These are phyloP conservation scores for Aphaenogaster floridana DNA, from an alignment of 1,140 invertebrate genomes.

Conservation along the genomic window DNA sequence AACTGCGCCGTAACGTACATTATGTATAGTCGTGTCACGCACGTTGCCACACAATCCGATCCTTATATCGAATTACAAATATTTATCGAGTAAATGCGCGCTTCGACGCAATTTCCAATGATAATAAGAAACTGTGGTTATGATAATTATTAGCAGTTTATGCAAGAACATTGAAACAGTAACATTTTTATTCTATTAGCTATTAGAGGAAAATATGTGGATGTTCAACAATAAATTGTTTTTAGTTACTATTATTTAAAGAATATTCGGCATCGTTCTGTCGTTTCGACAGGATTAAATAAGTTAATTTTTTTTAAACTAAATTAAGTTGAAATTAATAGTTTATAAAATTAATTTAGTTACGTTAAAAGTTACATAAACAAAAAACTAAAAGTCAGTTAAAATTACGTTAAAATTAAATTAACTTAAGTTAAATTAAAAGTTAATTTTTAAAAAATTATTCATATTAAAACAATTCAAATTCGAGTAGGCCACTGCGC, in stretches of 20 bases:
- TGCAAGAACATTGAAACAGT: not conserved
- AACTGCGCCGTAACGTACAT: not conserved
- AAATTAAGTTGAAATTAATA: no score
- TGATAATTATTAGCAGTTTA: not conserved
- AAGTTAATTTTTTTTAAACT: no score
- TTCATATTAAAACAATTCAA: no score
- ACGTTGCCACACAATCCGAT: not conserved
- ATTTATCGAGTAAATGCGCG: not conserved
- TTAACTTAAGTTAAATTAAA: no score
- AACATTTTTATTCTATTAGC: not conserved
- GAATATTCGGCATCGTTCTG: not conserved
- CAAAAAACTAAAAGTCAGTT: no score
- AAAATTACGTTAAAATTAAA: no score
- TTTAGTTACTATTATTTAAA: not conserved
- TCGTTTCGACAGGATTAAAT: no score
- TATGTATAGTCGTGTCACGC: not conserved
- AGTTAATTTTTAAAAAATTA: no score
- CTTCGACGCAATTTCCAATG: not conserved
- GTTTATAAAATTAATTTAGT: no score
- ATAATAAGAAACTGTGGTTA: not conserved
- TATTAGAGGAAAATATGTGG: not conserved
- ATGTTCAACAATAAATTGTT: not conserved
- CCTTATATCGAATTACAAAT: not conserved
- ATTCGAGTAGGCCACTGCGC: no score
- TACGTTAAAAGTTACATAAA: no score